Base-by-base conservation (phyloP, 2,888 invertebrate species). In the Pyrrhosoma nymphula region DNA sequence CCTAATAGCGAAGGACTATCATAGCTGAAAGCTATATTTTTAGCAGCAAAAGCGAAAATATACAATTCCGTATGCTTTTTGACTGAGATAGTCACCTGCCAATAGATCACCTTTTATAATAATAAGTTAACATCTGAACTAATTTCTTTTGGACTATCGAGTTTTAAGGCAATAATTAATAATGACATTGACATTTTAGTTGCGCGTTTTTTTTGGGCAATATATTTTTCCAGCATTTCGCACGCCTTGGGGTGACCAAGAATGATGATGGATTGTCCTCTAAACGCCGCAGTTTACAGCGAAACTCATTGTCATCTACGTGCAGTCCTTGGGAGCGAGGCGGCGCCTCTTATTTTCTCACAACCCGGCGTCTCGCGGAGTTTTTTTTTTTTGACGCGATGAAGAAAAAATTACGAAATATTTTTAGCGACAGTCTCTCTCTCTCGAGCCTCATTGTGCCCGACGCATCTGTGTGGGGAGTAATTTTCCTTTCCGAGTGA, bases 401-500 rank as follows among this genome's bases (percentile, higher is more conserved):
- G 3, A 82, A 82, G n/a, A 82, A 82, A 82, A 35, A 35, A 82
- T 35, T 30, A 82, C 35, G 30, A 82, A 35, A 35, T 35, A 82
- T 35, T 35, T 82, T 82, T 35, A 35, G 35, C 30, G 82, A 82
- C 82, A 12, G 82, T 82, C n/a, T 82, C 30, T 75, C 30, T 75
- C n/a, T 35, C 69, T n/a, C 69, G 69, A 69, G 69, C 14, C 14
- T 35, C 82, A 82, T 82, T 35, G 35, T 35, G 12, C 82, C 82
- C 26, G 82, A 35, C 14, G 82, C 82, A 16, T 35, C 35, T 35
- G 82, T 35, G 26, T 14, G 35, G 18, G 82, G 35, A 35, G 82
- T 82, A 82, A 82, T 82, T 82, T 82, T 82, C 82, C 82, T 82
- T 35, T 82, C 82, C 82, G 35, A 82, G 3, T 14, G 82, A 82